Evolutionary conservation across 2,797 vertebrate genomes (phyloP), one percentile per base, ranked within the genome.

Genomic region (Premnoplex brunnescens): DNA sequence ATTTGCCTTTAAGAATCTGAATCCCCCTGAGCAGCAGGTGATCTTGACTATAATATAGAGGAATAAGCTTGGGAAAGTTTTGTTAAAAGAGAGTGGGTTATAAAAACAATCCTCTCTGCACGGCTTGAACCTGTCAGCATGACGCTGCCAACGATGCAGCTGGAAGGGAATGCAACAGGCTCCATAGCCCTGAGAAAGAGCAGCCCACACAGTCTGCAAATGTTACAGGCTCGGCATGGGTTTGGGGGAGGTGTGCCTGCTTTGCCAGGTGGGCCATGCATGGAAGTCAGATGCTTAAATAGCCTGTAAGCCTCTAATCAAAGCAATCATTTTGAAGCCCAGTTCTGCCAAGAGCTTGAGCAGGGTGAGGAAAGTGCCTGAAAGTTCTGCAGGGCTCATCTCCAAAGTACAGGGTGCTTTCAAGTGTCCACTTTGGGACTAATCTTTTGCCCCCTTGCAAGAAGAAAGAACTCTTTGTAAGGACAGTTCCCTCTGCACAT

Each of bases 41-140:
- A 90, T 87, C 88, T 51, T 87, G n/a, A 75, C 58, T 75, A 5
- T 78, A 93, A 54, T 4, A 5, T 44, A 81, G 83, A 91, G 52
- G 44, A 93, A 89, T 86, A 88, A 90, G 88, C 93, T 96, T 95
- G 94, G 86, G 95, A 95, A 97, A 93, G 83, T 94, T 97, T 91
- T 91, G 63, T 96, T 93, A 89, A 91, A 96, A 88, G 92, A 89
- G 60, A 86, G 58, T 4, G 14, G 64, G 88, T 94, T 97, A 92
- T 88, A 75, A 95, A 96, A 97, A 96, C 93, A 97, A 79, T 36
- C 8, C 10, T 93, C 80, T 94, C 89, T 74, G 93, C 93, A 87
- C 0, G 64, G 68, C 79, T 95, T 85, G 89, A 95, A 89, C 88
- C 88, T 94, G 66, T 78, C 95, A 96, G 91, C 88, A 4, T 94